A percentile compares a stretch with the other conserved stretches of the same genome.
Conservation (phyloP, 23 tunicate species). For the Clavelina lepadiformis region DNA sequence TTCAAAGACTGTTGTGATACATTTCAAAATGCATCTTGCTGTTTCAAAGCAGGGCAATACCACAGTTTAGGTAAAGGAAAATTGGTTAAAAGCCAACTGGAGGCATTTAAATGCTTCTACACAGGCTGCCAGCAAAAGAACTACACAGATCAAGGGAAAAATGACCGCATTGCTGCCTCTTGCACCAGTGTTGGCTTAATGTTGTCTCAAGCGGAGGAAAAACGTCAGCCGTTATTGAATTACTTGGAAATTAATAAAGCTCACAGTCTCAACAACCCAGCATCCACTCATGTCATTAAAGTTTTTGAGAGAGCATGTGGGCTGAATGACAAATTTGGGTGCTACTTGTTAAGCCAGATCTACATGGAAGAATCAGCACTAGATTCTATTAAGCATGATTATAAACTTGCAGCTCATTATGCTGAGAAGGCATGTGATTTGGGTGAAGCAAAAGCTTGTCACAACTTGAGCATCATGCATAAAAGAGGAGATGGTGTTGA, state of each 20-base stretch:
- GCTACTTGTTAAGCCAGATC: slow-evolving; percentile 52
- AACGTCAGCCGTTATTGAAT: background rate
- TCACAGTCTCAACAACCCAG: background rate
- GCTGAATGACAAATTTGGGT: slow-evolving; percentile 53
- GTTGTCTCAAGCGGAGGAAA: slow-evolving; percentile 19
- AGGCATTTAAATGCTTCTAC: slow-evolving; percentile 46
- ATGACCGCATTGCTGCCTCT: slow-evolving; percentile 60
- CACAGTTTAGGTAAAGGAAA: slow-evolving; percentile 73
- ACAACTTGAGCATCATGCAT: slow-evolving; percentile 68
- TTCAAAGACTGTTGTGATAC: slow-evolving; percentile 60
- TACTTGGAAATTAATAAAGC: background rate
- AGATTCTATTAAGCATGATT: slow-evolving; percentile 7
- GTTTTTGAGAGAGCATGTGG: slow-evolving; percentile 44
- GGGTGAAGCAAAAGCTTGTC: slow-evolving; percentile 59
- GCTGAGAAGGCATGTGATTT: slow-evolving; percentile 75
- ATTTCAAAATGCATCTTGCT: slow-evolving; percentile 58
- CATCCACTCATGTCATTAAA: slow-evolving; percentile 4
- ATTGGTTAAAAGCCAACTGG: slow-evolving; percentile 15
- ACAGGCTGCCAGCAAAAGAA: slow-evolving; percentile 53
- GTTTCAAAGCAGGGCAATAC: slow-evolving; percentile 65
- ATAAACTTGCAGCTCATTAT: slow-evolving; percentile 50
- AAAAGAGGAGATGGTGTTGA: slow-evolving; percentile 71
- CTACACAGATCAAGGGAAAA: slow-evolving; percentile 67
- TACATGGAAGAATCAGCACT: slow-evolving; percentile 45
- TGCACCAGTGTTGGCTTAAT: slow-evolving; percentile 55